phyloP scores from a whole-genome alignment of 2,113 vertebrate species.

The Muntiacus reevesi region DNA sequence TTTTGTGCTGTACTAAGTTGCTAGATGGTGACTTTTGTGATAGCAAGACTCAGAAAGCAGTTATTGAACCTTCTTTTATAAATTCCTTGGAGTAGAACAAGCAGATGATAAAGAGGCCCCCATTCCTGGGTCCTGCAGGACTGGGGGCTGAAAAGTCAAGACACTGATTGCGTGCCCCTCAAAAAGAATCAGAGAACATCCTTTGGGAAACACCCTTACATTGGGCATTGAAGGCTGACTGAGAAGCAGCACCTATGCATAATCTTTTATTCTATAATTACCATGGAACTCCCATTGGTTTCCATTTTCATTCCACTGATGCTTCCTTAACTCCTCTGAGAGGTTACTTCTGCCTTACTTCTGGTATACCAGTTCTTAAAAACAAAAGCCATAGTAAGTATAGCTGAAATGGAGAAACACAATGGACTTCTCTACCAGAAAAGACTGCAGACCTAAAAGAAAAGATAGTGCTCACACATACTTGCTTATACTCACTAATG shows the following conservation, averaged over 20 bases:
- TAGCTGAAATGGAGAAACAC: constrained; percentile 79
- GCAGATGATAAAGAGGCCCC: neutral
- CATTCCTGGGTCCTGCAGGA: too few species aligned
- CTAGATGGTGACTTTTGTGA: neutral
- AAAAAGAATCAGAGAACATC: constrained; percentile 77
- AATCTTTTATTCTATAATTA: constrained; percentile 75
- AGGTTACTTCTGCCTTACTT: constrained; percentile 82
- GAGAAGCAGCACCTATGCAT: constrained; percentile 80
- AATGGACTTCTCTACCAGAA: constrained; percentile 45
- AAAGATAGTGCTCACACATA: neutral
- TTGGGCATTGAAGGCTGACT: constrained; percentile 73
- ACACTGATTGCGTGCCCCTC: neutral
- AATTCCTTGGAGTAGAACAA: neutral
- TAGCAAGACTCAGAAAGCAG: neutral
- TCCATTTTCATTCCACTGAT: constrained; percentile 76
- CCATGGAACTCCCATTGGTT: constrained; percentile 74
- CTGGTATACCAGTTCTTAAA: constrained; percentile 83
- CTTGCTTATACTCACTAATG: neutral
- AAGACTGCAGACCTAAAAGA: constrained; percentile 56
- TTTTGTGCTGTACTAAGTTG: fast-evolving
- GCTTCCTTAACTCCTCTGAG: constrained; percentile 66
- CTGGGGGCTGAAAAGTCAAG: neutral
- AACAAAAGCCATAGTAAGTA: constrained; percentile 73
- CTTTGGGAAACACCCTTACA: constrained; percentile 56
- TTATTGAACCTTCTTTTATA: neutral